A percentile compares a stretch with the other conserved stretches of the same genome.
Evolutionary conservation across 2,113 vertebrate genomes (phyloP).

Genomic region (Baryphthengus martii): DNA sequence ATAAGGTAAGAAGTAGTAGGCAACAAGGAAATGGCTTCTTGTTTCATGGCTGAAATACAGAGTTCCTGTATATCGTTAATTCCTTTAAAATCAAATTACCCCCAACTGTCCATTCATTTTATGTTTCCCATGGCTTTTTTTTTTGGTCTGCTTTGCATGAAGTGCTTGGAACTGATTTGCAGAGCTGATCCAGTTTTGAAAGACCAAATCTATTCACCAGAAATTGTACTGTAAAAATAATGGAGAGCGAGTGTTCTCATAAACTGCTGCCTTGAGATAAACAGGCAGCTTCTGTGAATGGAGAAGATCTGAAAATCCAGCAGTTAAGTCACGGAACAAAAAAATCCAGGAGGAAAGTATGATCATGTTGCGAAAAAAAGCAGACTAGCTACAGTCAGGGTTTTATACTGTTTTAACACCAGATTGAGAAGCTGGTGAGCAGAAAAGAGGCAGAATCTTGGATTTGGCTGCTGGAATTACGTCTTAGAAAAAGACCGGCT

Average conservation of each 20-base stretch:
- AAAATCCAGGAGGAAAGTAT: not conserved
- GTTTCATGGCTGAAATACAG: not conserved
- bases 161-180: not conserved
- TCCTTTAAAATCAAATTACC: not conserved
- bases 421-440: not conserved
- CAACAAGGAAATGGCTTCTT: not conserved
- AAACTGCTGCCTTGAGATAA: not conserved
- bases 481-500: not conserved
- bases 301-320: not conserved
- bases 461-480: not conserved
- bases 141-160: not conserved
- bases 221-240: not conserved
- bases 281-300: not conserved
- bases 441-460: not conserved
- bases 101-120: not conserved
- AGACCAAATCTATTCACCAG: not conserved
- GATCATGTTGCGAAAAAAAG: not conserved
- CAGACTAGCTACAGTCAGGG: not conserved
- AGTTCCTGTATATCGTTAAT: not conserved
- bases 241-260: not conserved
- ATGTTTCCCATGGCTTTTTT: not conserved
- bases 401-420: not conserved
- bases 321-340: not conserved
- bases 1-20: not conserved
- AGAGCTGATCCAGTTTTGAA: not conserved